These are phyloP conservation scores for Apeltes quadracus DNA, from an alignment of 2,113 vertebrate genomes.

Conservation along the genomic window DNA sequence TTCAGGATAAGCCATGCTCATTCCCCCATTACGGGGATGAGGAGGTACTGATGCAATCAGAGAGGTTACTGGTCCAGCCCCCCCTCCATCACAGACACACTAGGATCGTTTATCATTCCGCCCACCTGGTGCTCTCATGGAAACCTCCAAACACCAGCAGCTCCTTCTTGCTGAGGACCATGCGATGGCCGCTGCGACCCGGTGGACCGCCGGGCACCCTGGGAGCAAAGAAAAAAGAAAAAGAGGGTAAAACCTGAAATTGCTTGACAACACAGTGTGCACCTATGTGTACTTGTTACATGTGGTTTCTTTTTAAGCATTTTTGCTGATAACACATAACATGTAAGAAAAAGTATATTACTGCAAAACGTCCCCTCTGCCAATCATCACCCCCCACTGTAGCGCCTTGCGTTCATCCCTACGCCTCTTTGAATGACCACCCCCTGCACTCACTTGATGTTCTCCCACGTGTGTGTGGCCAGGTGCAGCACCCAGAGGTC, in stretches of 20 bases:
- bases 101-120: not conserved
- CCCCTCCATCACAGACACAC: not conserved
- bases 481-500: constrained; percentile 98
- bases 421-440: not conserved
- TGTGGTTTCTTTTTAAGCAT: not conserved
- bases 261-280: not conserved
- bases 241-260: not conserved
- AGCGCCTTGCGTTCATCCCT: not conserved
- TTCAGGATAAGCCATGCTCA: not conserved
- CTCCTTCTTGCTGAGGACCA: constrained; percentile 90
- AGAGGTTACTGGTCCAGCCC: not conserved
- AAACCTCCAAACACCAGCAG: constrained; percentile 95
- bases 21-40: not conserved
- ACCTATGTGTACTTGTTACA: not conserved
- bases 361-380: not conserved
- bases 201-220: constrained; percentile 91
- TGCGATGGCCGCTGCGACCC: constrained; percentile 93
- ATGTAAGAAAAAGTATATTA: not conserved
- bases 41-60: not conserved
- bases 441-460: constrained; percentile 87
- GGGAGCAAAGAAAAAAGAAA: constrained; percentile 2
- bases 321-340: not conserved
- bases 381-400: not conserved
- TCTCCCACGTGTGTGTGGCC: constrained; percentile 90
- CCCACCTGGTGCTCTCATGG: constrained; percentile 91